Base-by-base conservation (phyloP, 2,797 vertebrate genomes). In the Xiphorhynchus erythropygius region DNA sequence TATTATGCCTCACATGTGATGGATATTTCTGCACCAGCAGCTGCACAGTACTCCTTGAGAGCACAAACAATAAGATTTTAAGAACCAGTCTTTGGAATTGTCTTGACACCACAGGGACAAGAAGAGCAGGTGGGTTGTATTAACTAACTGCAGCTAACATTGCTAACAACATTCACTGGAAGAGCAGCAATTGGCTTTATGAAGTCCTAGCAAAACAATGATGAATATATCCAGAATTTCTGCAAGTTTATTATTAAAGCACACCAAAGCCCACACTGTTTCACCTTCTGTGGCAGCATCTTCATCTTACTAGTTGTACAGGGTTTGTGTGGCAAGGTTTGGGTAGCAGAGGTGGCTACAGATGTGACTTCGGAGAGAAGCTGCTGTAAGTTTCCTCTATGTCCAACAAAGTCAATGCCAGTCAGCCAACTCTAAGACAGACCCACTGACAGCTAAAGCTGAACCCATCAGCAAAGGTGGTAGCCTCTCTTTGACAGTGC, bases 381-480 rank as follows among this genome's bases (percentile, higher is more conserved):
- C 23, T 41, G 18, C 15, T 24, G 27, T 63, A 64, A 41, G 50
- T 37, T 60, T 28, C 6, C 17, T 13, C 25, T 24, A 1, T 8
- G 4, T 37, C n/a, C 14, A 14, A n/a, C 3, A 33, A 24, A 63
- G 25, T 19, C 30, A 65, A 11, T 11, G 52, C 4, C 33, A 71
- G 52, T 3, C 33, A 67, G 80, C 30, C 5, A 7, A 18, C 65
- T 71, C 16, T 53, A 78, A 35, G 39, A 35, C 2, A 7, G 47
- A 67, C 14, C 18, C 3, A 3, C 5, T 5, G 7, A 5, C 4
- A 5, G 18, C 14, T 19, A 32, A 3, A 3, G 30, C 13, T 4
- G 2, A 63, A 50, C 14, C 25, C 11, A 15, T 33, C 35, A 10
- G 18, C 47, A 49, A 49, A 49, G 47, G 47, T 49, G 3, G 2